Evolutionary conservation across 2,113 vertebrate genomes (phyloP), one percentile per base, ranked within the genome.

Genomic region (Leucopsar rothschildi): DNA sequence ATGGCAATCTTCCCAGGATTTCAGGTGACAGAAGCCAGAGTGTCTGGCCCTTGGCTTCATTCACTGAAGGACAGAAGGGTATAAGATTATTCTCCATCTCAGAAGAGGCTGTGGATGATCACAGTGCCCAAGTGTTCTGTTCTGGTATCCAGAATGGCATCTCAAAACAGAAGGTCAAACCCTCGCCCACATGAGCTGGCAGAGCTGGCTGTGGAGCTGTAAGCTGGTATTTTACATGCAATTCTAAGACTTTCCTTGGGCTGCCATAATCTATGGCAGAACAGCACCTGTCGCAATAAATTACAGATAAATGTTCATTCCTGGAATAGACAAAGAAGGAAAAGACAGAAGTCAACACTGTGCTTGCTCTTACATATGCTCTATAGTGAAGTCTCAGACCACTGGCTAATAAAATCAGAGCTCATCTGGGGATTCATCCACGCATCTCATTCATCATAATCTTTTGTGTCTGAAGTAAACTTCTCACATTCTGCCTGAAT

Each of bases 1-100:
- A 84, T 89, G 89, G 91, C 91, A 96, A 53, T 44, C 77, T 93
- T 86, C 96, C 91, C 65, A 86, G 86, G n/a, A 82, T 89, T 91
- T 89, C 73, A 80, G 42, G 75, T 79, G 84, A 63, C 70, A 92
- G 81, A 92, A 94, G 35, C 87, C 56, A 63, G 61, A 47, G 25
- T 29, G 20, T 57, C 40, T 85, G 77, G 86, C 69, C 73, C 29
- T 87, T 87, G 70, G 75, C 87, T 89, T 82, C 42, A 28, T 57
- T 79, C 39, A 69, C 66, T 4, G 16, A 76, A 79, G 50, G 73
- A 82, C 89, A 87, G 66, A 87, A 93, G 70, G 53, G 5, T 55
- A 3, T 20, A 56, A 76, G 69, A 89, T 75, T 59, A 84, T 78
- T 76, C 22, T 68, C 61, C 16, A 11, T 20, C 65, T 79, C 53